Conservation (phyloP, 2,113 vertebrate genomes). For the Arizona elegans region DNA sequence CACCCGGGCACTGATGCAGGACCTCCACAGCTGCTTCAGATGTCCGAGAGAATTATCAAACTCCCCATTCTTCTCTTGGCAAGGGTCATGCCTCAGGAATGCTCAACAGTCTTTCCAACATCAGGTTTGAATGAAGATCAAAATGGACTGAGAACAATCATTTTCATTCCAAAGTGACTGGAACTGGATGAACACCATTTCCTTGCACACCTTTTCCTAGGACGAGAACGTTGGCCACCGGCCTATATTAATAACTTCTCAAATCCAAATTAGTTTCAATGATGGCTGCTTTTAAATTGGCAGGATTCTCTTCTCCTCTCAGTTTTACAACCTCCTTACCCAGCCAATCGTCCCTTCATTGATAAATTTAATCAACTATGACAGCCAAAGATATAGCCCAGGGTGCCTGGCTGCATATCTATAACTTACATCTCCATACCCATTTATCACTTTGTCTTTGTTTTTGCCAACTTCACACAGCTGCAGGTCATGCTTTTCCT, state of each 20-base stretch:
- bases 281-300: neutral
- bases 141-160: neutral
- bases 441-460: neutral
- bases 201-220: neutral
- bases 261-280: neutral
- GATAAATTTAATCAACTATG: neutral
- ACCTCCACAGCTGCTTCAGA: neutral
- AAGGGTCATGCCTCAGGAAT: neutral
- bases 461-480: neutral
- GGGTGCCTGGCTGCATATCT: neutral
- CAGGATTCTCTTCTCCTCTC: neutral
- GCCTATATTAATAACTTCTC: neutral
- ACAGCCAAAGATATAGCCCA: neutral
- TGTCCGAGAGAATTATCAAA: neutral
- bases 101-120: neutral
- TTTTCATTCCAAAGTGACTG: neutral
- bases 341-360: neutral
- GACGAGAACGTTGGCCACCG: neutral
- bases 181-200: neutral
- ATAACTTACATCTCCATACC: neutral
- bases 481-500: rapidly evolving
- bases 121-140: neutral
- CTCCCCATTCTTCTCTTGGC: neutral
- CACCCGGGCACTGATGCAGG: neutral
- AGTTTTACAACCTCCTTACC: neutral